These are phyloP conservation scores for Mus pahari DNA, from an alignment of 2,113 vertebrate species.

Conservation along the genomic window DNA sequence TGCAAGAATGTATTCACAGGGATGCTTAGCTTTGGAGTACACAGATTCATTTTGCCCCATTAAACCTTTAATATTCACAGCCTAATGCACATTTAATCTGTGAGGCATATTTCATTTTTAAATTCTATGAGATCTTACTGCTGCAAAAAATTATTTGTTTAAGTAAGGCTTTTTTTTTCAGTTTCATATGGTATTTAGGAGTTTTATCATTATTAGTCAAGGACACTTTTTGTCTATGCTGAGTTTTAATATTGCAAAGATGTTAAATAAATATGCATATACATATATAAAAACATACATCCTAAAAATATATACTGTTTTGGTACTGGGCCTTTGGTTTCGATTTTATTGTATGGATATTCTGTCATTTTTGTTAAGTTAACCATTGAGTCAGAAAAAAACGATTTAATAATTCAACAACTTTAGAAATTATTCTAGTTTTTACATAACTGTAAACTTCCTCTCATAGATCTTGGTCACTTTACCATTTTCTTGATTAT, in stretches of 20 bases:
- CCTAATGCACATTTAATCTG: not conserved
- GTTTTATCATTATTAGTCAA: not conserved
- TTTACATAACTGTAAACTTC: not conserved
- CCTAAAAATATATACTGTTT: not conserved
- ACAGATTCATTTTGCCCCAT: not conserved
- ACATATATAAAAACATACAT: not conserved
- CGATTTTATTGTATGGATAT: not conserved
- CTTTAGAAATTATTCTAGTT: not conserved
- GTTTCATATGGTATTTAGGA: not conserved
- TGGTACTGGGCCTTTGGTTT: not conserved
- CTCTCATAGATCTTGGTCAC: not conserved
- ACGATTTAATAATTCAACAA: not conserved
- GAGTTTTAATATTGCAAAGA: not conserved
- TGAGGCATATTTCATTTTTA: constrained; percentile 3
- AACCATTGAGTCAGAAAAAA: not conserved
- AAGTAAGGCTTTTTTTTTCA: not conserved
- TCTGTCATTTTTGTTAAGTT: not conserved
- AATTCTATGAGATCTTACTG: constrained; percentile 18
- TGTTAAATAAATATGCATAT: no score
- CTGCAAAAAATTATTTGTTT: not conserved
- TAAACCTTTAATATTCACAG: not conserved
- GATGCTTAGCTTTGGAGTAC: not conserved
- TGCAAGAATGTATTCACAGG: not conserved
- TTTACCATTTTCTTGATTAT: not conserved
- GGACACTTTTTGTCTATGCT: not conserved